Conservation (phyloP, 2,113 vertebrate species). For the Brachypodius melanocephalos region DNA sequence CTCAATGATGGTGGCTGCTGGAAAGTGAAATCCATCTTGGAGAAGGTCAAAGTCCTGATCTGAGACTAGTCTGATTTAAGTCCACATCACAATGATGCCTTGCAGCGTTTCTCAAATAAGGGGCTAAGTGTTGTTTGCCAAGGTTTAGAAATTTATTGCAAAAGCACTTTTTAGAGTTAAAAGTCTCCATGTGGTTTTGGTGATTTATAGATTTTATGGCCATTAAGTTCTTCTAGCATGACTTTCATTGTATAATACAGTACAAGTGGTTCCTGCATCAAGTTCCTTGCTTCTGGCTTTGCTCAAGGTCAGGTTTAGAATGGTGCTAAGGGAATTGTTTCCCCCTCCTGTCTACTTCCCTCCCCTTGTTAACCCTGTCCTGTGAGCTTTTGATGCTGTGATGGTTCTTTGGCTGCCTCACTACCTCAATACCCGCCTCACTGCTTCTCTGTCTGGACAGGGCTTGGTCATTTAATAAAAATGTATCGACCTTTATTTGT, state of each 20-base stretch:
- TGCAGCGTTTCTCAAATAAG: neutral
- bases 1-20: neutral
- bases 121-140: neutral
- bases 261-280: neutral
- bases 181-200: neutral
- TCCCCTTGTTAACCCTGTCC: neutral
- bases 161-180: neutral
- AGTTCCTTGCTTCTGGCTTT: neutral
- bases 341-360: neutral
- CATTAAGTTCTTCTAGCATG: neutral
- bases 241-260: neutral
- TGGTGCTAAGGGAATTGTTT: neutral
- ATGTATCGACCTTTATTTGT: neutral
- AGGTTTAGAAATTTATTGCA: neutral
- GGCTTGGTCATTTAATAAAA: neutral
- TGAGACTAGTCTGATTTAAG: neutral
- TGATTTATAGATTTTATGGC: neutral
- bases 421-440: neutral
- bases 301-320: neutral
- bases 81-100: neutral
- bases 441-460: neutral
- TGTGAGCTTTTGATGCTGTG: neutral
- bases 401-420: neutral
- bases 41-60: neutral
- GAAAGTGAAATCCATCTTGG: neutral